Percentiles rank a stretch among this genome's conserved stretches.
phyloP scores from a whole-genome alignment of 2,113 vertebrate genomes.

The Carettochelys insculpta region DNA sequence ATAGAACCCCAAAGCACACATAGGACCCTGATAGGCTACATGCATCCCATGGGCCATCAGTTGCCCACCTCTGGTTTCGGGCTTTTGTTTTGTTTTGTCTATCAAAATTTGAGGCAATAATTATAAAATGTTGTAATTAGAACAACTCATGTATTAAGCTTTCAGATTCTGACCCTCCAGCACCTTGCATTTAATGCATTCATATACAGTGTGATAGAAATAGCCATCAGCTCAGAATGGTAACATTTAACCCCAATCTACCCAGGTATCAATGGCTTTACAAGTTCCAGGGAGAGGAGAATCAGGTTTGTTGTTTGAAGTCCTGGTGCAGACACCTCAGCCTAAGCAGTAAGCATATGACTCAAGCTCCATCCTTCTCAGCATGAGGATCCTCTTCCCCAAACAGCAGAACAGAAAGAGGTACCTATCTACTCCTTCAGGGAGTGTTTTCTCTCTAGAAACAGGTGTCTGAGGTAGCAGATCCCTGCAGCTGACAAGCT shows the following conservation, averaged over 20 bases:
- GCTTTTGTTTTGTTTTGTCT: neutral
- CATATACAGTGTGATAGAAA: slow-evolving; percentile 6
- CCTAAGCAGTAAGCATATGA: neutral
- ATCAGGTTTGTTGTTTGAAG: slow-evolving; percentile 16
- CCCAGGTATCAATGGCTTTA: slow-evolving; percentile 48
- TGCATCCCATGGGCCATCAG: too few species aligned
- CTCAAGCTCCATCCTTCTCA: slow-evolving; percentile 52
- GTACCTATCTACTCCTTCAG: neutral
- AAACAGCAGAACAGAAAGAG: neutral
- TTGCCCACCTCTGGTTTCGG: too few species aligned
- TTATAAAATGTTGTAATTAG: slow-evolving; percentile 22
- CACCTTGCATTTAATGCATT: neutral
- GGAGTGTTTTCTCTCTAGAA: neutral
- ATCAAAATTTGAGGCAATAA: slow-evolving; percentile 15
- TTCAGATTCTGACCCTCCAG: neutral
- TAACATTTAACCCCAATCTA: slow-evolving; percentile 39
- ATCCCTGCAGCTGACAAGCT: neutral
- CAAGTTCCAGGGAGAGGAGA: slow-evolving; percentile 44
- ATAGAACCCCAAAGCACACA: too few species aligned
- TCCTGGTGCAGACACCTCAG: neutral
- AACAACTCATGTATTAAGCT: slow-evolving; percentile 27
- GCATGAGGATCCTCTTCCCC: neutral
- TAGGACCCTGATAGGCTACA: too few species aligned
- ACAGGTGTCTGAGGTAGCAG: neutral
- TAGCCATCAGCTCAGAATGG: slow-evolving; percentile 46